A percentile compares a stretch with the other conserved stretches of the same genome.
Conservation (phyloP, 2,797 vertebrate genomes). For the Chelidonichthys spinosus region DNA sequence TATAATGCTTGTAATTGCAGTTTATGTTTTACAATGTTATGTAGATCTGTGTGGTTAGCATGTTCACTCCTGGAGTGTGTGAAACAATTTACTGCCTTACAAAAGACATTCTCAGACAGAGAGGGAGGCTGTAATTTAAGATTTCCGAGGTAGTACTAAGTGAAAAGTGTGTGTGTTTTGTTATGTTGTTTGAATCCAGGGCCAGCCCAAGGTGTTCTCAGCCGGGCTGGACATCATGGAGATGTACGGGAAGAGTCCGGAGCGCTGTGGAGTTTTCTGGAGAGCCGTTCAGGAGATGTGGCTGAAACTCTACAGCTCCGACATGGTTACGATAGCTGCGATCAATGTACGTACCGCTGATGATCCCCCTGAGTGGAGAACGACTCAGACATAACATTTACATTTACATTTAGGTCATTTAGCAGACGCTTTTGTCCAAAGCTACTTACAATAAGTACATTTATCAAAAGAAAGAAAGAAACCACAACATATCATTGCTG, state of each 20-base stretch:
- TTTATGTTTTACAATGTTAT: neutral
- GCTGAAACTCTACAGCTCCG: conserved; percentile 90
- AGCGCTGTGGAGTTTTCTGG: conserved; percentile 90
- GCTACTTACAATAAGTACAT: no score
- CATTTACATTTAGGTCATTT: no score
- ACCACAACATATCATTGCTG: no score
- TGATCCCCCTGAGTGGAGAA: no score
- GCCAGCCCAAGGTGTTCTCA: conserved; percentile 88
- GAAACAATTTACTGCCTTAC: neutral
- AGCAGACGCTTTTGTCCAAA: no score
- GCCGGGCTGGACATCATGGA: conserved; percentile 93
- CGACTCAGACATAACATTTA: no score
- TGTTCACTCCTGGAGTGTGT: neutral
- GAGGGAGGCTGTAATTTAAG: no score
- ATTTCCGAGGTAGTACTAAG: no score
- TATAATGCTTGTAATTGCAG: neutral
- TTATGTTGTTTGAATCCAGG: conserved; percentile 71
- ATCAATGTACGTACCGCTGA: conserved; percentile 85
- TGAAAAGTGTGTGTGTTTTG: neutral
- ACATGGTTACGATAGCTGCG: conserved; percentile 88
- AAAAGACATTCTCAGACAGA: no score
- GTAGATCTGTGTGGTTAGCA: neutral
- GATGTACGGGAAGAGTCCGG: conserved; percentile 87
- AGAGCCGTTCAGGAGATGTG: conserved; percentile 92
- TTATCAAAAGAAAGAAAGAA: no score